Base-by-base conservation (phyloP, 2,797 vertebrate genomes). In the Myotis daubentonii region DNA sequence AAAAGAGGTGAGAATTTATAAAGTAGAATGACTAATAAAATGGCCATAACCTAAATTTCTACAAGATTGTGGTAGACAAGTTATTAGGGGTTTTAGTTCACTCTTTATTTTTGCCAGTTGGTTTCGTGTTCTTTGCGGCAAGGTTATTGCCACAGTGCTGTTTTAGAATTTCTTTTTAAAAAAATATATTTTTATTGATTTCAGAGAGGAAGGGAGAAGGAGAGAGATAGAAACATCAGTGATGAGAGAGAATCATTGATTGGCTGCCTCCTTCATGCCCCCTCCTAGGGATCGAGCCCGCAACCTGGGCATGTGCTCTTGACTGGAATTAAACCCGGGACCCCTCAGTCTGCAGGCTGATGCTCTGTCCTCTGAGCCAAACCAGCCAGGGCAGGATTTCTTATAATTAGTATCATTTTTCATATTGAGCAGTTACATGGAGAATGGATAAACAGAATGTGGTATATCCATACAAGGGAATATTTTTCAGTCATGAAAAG, bases 1-100 rank as follows among this genome's bases (percentile, higher is more conserved):
- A 96, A 99, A 99, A 99, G 99, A 99, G 99, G 99, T 99, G 94
- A 95, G 98, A 65, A 83, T 81, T 70, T 83, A 79, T 94, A 80
- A 93, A 93, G 75, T 78, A 80, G 60, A 94, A 62, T 49, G 65
- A 80, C 25, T 38, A 41, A 49, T 80, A 81, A 55, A 87, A 55
- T 66, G 3, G 25, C 80, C 6, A 60, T 65, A 51, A 41, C 22
- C 4, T 89, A 53, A 65, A 60, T 83, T 41, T 93, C 16, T 83
- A 33, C 1, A 62, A 55, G 6, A 74, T 10, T 68, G 33, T 87
- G 51, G 16, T 80, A 90, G 49, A 55, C 12, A 89, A 30, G 8
- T 82, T 92, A 89, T 93, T 82, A 91, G 44, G 47, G 25, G 57
- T 79, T 93, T 84, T 53, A 93, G n/a, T 75, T 95, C 20, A 78